A percentile compares a stretch with the other conserved stretches of the same genome.
Conservation (phyloP, 2,888 invertebrate species). For the Megamerina dolium region DNA sequence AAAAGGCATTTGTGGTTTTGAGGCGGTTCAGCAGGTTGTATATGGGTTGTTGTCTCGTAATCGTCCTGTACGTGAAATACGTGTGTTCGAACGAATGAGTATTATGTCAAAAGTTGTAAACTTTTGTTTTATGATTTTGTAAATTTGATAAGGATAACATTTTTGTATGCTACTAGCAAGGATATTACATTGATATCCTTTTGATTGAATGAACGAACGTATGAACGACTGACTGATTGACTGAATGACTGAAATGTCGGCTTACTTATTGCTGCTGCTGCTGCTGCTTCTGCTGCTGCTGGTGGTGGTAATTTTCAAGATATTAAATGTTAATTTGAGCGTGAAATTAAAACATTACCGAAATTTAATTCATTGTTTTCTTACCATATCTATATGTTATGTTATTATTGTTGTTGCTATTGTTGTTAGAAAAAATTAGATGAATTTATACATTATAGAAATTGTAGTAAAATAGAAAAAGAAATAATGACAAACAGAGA, state of each 20-base stretch:
- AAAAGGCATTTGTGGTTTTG: constrained; percentile 15
- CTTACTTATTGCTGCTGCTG: no score
- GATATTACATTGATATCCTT: constrained; percentile 22
- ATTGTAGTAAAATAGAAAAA: no score
- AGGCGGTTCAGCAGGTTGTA: constrained; percentile 4
- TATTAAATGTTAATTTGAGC: constrained; percentile 42
- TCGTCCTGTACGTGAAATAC: constrained; percentile 2
- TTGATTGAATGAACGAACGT: no score
- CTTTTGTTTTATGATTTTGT: constrained; percentile 34
- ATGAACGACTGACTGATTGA: no score
- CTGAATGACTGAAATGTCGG: not conserved
- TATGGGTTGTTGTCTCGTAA: constrained; percentile 6
- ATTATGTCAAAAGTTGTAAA: constrained; percentile 35
- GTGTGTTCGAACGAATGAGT: constrained; percentile 15
- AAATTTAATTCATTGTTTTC: no score
- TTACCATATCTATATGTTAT: no score
- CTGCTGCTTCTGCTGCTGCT: no score
- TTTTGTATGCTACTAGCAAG: no score
- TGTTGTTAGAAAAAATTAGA: no score
- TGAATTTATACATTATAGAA: no score
- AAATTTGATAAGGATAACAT: constrained; percentile 32
- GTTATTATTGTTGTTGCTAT: no score
- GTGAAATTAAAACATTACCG: constrained; percentile 41
- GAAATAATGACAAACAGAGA: no score
- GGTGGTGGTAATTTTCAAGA: constrained; percentile 19